Evolutionary conservation across 2,797 vertebrate genomes (phyloP), one percentile per base, ranked within the genome.

Genomic region (Neosilurus mollespiculum): DNA sequence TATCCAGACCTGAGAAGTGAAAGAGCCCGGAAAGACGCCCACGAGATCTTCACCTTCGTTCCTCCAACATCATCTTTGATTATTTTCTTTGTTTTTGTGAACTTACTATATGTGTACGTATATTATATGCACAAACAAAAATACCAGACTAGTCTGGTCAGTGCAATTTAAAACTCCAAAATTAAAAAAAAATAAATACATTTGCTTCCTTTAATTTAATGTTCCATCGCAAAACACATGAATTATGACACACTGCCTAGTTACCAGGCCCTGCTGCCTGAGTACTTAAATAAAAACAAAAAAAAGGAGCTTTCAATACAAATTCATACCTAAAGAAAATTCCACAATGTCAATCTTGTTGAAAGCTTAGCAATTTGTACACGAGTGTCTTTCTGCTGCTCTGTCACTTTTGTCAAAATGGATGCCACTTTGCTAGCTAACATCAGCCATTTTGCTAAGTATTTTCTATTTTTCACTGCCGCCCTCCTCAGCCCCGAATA

Each of bases 401-500:
- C 85, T 75, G 78, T 79, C 64, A 43, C 65, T 58, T 80, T 85
- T 61, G 65, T 85, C 81, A 79, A 71, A 73, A 87, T 51, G 54
- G 58, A 87, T 75, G 85, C 62, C 54, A 62, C 67, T 77, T 78
- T 64, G 24, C 56, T 18, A 43, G 73, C 37, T n/a, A 80, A 83
- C 84, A 85, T 82, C 83, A 78, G 81, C 58, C 62, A 65, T 73
- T 85, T 81, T 61, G 30, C 67, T 77, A 59, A 78, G 71, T 71
- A 79, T 82, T 82, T 78, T 69, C 49, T 66, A 61, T 85, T 83
- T 81, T 81, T 22, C 37, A 12, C 82, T 10, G 54, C 73, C 10
- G 59, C 73, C 18, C 20, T 6, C 18, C 49, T 77, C 65, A 43
- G 66, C 51, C 54, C 16, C 6, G 58, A 1, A 18, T 67, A 26